A percentile compares a stretch with the other conserved stretches of the same genome.
phyloP scores from a whole-genome alignment of 1,140 invertebrate species.

The Chrysopa pallens region DNA sequence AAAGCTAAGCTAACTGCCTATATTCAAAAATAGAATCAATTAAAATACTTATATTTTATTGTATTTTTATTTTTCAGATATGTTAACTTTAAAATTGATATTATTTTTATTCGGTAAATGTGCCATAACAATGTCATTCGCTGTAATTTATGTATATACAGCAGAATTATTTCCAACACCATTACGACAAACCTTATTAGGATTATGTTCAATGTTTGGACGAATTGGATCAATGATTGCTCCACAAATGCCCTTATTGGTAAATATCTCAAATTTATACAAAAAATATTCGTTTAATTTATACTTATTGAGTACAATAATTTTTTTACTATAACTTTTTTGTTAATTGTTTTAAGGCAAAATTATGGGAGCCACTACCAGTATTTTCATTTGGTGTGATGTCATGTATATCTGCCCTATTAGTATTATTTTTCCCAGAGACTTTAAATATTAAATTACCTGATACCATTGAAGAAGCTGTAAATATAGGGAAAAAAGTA shows the following conservation, averaged over 20 bases:
- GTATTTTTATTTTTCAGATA: slow-evolving; percentile 2
- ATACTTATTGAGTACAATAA: slow-evolving; percentile 1
- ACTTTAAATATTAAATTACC: slow-evolving; percentile 42
- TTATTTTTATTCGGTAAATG: slow-evolving; percentile 43
- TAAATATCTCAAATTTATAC: slow-evolving; percentile 6
- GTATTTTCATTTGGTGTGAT: slow-evolving; percentile 39
- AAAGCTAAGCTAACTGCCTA: too few relatives aligned
- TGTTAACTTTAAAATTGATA: slow-evolving; percentile 10
- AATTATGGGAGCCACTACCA: slow-evolving; percentile 32
- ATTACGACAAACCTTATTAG: slow-evolving; percentile 37
- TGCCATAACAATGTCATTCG: slow-evolving; percentile 38
- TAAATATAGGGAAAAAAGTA: slow-evolving; percentile 26
- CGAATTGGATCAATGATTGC: slow-evolving; percentile 53
- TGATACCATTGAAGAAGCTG: slow-evolving; percentile 48
- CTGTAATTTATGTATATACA: slow-evolving; percentile 44
- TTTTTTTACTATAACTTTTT: too few relatives aligned
- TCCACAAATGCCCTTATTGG: slow-evolving; percentile 38
- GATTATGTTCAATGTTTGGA: slow-evolving; percentile 45
- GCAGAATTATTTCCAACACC: slow-evolving; percentile 51
- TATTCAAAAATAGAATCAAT: too few relatives aligned
- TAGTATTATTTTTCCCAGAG: slow-evolving; percentile 46
- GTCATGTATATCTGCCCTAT: slow-evolving; percentile 33
- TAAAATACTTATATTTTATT: too few relatives aligned
- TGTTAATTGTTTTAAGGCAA: slow-evolving; percentile 22
- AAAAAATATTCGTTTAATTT: slow-evolving; percentile 1